Percentiles rank a stretch among this genome's conserved stretches.
phyloP scores from a whole-genome alignment of 2,888 invertebrate genomes.

The Ctenicera cuprea region DNA sequence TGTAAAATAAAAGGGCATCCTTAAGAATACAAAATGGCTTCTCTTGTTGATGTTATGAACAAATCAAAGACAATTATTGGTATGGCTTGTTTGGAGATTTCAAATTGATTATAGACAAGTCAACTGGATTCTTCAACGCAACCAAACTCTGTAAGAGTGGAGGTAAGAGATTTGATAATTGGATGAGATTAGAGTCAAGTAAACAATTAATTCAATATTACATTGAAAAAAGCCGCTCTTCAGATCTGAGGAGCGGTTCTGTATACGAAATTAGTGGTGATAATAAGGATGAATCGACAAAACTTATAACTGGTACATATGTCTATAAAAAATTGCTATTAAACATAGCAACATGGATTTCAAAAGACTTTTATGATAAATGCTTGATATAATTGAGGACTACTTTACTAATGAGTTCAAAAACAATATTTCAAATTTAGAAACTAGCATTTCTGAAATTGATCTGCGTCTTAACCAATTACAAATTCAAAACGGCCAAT shows the following conservation, averaged over 20 bases:
- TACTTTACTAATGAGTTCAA: neutral
- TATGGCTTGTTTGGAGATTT: neutral
- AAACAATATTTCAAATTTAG: neutral
- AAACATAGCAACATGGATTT: neutral
- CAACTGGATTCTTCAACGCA: neutral
- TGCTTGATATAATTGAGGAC: neutral
- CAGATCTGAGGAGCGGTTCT: neutral
- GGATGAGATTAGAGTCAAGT: neutral
- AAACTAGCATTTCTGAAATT: neutral
- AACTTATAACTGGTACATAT: neutral
- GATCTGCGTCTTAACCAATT: conserved; percentile 5
- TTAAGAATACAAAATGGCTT: conserved; percentile 5
- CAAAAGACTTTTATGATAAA: neutral
- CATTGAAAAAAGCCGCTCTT: neutral
- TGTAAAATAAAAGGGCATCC: neutral
- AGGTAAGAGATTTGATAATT: neutral
- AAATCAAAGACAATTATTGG: conserved; percentile 4
- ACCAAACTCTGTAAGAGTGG: neutral
- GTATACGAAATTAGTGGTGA: neutral
- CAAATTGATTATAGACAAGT: conserved; percentile 1
- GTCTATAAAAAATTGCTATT: neutral
- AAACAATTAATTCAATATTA: neutral
- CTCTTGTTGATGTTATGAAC: neutral
- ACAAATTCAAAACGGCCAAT: no score
- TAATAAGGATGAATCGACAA: neutral